These are phyloP conservation scores for Oreochromis spilurus DNA, from an alignment of 2,113 vertebrate genomes.

Conservation along the genomic window DNA sequence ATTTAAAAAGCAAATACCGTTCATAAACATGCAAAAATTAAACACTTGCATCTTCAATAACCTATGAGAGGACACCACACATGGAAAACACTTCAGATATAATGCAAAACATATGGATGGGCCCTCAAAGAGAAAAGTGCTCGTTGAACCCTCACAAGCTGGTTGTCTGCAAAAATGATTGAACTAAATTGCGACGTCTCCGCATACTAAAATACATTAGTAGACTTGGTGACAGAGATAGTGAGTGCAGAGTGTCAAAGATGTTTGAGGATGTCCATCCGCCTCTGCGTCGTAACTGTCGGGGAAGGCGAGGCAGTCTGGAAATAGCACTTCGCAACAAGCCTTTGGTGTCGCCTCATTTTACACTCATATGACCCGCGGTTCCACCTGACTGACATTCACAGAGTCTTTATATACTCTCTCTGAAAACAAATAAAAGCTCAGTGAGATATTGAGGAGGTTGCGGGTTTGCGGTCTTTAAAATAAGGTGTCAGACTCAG, in stretches of 20 bases:
- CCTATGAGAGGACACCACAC: constrained; percentile 4
- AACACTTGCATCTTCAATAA: neutral
- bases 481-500: constrained; percentile 12
- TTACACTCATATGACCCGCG: constrained; percentile 54
- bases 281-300: constrained; percentile 19
- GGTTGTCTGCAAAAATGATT: neutral
- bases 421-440: constrained; percentile 57
- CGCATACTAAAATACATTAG: constrained; percentile 17
- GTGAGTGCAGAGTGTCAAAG: constrained; percentile 40
- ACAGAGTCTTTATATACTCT: constrained; percentile 46
- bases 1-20: neutral
- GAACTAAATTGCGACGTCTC: neutral
- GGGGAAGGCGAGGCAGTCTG: constrained; percentile 37
- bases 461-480: constrained; percentile 10
- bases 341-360: constrained; percentile 56
- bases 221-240: constrained; percentile 50
- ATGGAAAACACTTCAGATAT: constrained; percentile 33
- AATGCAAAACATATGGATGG: constrained; percentile 16
- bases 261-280: constrained; percentile 33
- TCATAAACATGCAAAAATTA: neutral
- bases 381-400: constrained; percentile 50
- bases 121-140: neutral
- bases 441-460: constrained; percentile 10
- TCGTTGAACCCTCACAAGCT: neutral
- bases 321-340: constrained; percentile 58